Conservation (phyloP, 2,113 vertebrate genomes). For the Chaenocephalus aceratus region DNA sequence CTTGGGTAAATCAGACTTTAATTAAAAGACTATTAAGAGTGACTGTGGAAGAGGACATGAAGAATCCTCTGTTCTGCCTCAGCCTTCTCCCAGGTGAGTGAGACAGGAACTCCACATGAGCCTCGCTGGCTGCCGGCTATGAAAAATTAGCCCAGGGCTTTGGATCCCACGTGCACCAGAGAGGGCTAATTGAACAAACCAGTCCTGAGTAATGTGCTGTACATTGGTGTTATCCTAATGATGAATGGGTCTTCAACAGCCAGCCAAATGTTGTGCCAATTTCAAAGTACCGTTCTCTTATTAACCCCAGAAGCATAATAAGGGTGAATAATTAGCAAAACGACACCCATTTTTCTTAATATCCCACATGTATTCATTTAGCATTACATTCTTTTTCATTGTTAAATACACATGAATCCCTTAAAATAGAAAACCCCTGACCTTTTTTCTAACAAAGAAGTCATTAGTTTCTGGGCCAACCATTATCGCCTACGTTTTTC, state of each 20-base stretch:
- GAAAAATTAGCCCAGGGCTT: slow-evolving; percentile 75
- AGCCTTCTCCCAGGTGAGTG: slow-evolving; percentile 70
- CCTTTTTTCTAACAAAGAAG: not conserved
- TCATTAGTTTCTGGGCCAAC: not conserved
- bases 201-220: slow-evolving; percentile 76
- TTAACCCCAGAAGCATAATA: slow-evolving; percentile 52
- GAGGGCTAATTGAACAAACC: slow-evolving; percentile 79
- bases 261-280: slow-evolving; percentile 64
- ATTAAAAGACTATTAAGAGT: slow-evolving; percentile 81
- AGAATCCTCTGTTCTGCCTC: slow-evolving; percentile 49
- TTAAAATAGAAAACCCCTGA: not conserved
- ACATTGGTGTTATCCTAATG: slow-evolving; percentile 70
- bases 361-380: slow-evolving; percentile 25
- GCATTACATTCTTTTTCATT: slow-evolving; percentile 2
- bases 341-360: slow-evolving; percentile 34
- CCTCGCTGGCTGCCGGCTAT: slow-evolving; percentile 62
- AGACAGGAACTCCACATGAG: slow-evolving; percentile 71
- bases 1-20: slow-evolving; percentile 67
- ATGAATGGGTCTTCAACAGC: slow-evolving; percentile 81
- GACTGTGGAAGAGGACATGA: slow-evolving; percentile 76
- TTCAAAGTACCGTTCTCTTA: slow-evolving; percentile 63
- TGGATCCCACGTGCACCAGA: slow-evolving; percentile 62
- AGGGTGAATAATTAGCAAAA: slow-evolving; percentile 46
- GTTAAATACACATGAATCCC: slow-evolving; percentile 10
- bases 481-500: not conserved